A percentile compares a stretch with the other conserved stretches of the same genome.
phyloP scores from a whole-genome alignment of 2,797 vertebrate species.

The Notolabrus celidotus region DNA sequence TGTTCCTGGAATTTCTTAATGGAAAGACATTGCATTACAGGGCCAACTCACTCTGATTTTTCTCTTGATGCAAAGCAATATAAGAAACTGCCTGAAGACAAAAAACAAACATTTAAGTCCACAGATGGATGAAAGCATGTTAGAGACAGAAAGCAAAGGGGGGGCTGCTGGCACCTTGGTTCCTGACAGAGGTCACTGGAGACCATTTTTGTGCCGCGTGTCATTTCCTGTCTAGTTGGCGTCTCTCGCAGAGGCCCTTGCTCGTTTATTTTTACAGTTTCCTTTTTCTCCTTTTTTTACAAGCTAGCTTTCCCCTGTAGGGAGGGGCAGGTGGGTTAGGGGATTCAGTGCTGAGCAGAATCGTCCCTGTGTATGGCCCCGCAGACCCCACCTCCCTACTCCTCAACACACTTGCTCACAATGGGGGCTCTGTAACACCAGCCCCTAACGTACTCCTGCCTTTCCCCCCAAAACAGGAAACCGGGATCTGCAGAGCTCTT shows the following conservation, averaged over 20 bases:
- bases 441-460: conserved; percentile 78
- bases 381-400: conserved; percentile 77
- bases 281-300: conserved; percentile 81
- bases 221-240: conserved; percentile 87
- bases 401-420: conserved; percentile 85
- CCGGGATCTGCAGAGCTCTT: conserved; percentile 84
- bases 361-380: conserved; percentile 75
- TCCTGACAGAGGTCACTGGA: conserved; percentile 73
- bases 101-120: conserved; percentile 34
- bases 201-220: conserved; percentile 84
- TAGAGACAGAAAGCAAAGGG: conserved; percentile 22
- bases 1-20: conserved; percentile 68
- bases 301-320: conserved; percentile 78
- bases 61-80: conserved; percentile 29
- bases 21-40: conserved; percentile 41
- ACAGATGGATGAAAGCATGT: conserved; percentile 23
- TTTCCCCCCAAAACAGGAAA: conserved; percentile 87
- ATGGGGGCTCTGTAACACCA: conserved; percentile 87
- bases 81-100: conserved; percentile 18
- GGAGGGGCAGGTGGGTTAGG: conserved; percentile 78
- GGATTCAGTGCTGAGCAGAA: conserved; percentile 74
- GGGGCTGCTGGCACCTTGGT: conserved; percentile 55
- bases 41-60: conserved; percentile 31
- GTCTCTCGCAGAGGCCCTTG: conserved; percentile 76
- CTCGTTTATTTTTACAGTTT: conserved; percentile 90